Evolutionary conservation across 2,113 vertebrate species (phyloP).

Genomic region (Tylochromis polylepis): DNA sequence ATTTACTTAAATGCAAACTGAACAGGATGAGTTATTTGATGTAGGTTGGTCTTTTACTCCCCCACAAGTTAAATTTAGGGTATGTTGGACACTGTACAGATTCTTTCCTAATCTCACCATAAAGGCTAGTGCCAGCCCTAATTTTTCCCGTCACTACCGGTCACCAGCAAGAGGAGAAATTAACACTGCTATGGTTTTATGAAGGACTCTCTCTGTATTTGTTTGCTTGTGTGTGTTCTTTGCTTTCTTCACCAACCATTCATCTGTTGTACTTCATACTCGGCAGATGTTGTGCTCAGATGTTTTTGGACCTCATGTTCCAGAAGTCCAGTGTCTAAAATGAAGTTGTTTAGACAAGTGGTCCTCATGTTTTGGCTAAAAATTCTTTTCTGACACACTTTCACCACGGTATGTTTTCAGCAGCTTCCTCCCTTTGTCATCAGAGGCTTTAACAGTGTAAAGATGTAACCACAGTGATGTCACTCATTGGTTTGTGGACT

Average conservation of each 20-base stretch:
- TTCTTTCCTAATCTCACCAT: neutral
- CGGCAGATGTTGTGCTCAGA: neutral
- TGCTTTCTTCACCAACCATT: neutral
- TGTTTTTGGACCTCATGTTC: neutral
- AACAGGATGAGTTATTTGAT: neutral
- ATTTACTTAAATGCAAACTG: neutral
- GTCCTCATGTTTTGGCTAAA: neutral
- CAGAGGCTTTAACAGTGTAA: neutral
- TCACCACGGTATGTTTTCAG: neutral
- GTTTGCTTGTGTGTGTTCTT: neutral
- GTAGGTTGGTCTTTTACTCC: neutral
- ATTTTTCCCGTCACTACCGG: neutral
- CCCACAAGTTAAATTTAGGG: neutral
- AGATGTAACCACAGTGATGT: neutral
- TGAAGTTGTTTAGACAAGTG: neutral
- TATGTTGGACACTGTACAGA: neutral
- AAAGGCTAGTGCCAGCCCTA: neutral
- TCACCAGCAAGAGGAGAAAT: constrained; percentile 25
- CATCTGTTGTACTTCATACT: neutral
- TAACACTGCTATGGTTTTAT: neutral
- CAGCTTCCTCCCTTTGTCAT: neutral
- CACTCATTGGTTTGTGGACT: neutral
- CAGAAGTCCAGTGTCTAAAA: neutral
- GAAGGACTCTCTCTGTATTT: neutral
- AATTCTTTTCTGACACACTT: neutral